Percentiles rank a stretch among this genome's conserved stretches.
Conservation (phyloP, 1,140 invertebrate genomes). For the Antheraea mylitta region DNA sequence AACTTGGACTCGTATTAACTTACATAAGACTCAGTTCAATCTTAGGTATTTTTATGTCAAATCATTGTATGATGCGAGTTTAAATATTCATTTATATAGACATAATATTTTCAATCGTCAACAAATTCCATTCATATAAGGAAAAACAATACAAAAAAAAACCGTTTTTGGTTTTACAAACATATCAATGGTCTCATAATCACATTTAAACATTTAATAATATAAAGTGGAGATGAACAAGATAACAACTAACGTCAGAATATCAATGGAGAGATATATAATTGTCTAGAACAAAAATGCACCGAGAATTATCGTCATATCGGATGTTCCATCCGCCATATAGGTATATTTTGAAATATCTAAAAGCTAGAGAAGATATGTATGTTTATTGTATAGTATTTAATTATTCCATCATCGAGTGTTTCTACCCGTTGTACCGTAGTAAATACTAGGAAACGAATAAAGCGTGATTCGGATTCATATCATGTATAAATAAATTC, state of each 20-base stretch:
- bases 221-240: constrained; percentile 26
- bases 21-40: constrained; percentile 44
- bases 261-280: background rate
- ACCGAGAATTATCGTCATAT: background rate
- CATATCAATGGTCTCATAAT: constrained; percentile 72
- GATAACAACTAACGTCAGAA: background rate
- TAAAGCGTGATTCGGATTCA: constrained; percentile 57
- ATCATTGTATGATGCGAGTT: constrained; percentile 22
- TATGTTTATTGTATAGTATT: constrained; percentile 3
- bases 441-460: constrained; percentile 37
- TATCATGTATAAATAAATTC: constrained; percentile 51
- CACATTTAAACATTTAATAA: constrained; percentile 44
- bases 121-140: constrained; percentile 51
- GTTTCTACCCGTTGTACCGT: constrained; percentile 22
- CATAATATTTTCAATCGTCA: constrained; percentile 43
- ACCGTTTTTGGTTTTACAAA: constrained; percentile 62
- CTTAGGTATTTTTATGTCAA: constrained; percentile 39
- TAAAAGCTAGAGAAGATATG: too few species aligned
- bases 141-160: constrained; percentile 33
- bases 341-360: too few species aligned
- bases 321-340: too few species aligned
- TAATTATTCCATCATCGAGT: background rate
- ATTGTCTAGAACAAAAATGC: background rate
- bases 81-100: constrained; percentile 11
- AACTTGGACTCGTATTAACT: constrained; percentile 42